Evolutionary conservation across 2,797 vertebrate species (phyloP).

Genomic region (Hyperoplus lanceolatus): DNA sequence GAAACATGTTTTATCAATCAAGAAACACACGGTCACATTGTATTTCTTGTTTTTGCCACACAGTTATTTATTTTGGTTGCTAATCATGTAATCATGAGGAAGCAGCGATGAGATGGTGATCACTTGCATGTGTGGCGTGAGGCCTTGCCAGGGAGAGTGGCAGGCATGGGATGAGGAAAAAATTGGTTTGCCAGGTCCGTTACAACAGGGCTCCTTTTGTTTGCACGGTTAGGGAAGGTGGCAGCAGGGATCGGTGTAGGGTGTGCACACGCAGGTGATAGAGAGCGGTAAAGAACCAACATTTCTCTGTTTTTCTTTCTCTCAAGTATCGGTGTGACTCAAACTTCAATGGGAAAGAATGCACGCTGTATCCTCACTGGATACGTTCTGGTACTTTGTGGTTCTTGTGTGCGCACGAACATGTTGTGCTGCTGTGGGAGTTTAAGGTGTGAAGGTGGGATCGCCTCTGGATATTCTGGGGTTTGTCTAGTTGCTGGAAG

Average conservation of each 20-base stretch:
- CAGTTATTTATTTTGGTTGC: constrained; percentile 37
- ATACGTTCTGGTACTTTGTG: constrained; percentile 20
- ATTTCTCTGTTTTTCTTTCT: constrained; percentile 63
- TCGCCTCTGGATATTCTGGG: constrained; percentile 51
- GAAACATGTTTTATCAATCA: constrained; percentile 41
- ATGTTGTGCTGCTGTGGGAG: constrained; percentile 8
- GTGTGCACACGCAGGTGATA: constrained; percentile 64
- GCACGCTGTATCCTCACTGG: constrained; percentile 11
- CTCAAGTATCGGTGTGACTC: constrained; percentile 59
- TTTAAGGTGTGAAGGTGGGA: constrained; percentile 38
- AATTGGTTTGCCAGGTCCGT: constrained; percentile 57
- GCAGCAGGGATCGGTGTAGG: constrained; percentile 61
- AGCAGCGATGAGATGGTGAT: constrained; percentile 59
- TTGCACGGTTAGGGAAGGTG: constrained; percentile 73
- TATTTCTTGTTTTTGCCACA: constrained; percentile 47
- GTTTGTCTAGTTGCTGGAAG: constrained; percentile 42
- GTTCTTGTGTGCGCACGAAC: constrained; percentile 32
- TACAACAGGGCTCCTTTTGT: constrained; percentile 80
- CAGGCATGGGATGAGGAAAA: constrained; percentile 68
- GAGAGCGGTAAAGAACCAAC: constrained; percentile 71
- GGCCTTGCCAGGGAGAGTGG: constrained; percentile 62
- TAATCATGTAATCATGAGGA: constrained; percentile 51
- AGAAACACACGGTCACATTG: constrained; percentile 28
- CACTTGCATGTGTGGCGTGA: constrained; percentile 67
- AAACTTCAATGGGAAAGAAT: constrained; percentile 37